These are phyloP conservation scores for Asteroscopus sphinx DNA, from an alignment of 2,888 invertebrate genomes.

Conservation along the genomic window DNA sequence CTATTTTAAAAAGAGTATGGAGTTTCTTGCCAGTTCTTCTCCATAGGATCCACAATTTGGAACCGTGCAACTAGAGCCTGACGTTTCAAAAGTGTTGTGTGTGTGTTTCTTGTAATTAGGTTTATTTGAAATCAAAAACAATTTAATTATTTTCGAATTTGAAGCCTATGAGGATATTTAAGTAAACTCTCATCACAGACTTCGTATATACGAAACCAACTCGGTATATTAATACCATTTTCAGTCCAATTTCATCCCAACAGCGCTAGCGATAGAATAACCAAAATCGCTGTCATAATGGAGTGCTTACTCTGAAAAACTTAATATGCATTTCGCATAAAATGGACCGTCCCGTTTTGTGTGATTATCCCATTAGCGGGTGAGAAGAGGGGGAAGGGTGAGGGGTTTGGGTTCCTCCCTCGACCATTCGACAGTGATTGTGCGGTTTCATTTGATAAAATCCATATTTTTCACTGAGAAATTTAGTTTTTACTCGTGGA, in stretches of 20 bases:
- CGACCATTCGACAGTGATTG: slow-evolving; percentile 20
- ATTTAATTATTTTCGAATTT: too few species aligned
- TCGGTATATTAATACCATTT: too few species aligned
- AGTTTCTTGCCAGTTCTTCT: too few species aligned
- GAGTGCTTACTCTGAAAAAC: slow-evolving; percentile 35
- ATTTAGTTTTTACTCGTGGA: neutral
- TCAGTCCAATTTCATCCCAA: neutral
- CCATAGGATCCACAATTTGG: too few species aligned
- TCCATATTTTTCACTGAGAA: neutral
- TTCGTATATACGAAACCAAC: too few species aligned
- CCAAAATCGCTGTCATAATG: slow-evolving; percentile 17
- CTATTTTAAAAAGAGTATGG: too few species aligned
- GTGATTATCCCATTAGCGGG: slow-evolving; percentile 51
- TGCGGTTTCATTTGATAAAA: slow-evolving; percentile 19
- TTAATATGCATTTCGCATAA: slow-evolving; percentile 47
- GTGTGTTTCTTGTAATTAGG: too few species aligned
- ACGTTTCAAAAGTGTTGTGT: too few species aligned
- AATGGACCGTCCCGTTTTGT: slow-evolving; percentile 35
- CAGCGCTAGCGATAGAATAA: slow-evolving; percentile 4
- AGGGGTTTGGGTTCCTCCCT: neutral
- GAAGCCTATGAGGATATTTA: too few species aligned
- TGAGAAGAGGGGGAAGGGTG: neutral
- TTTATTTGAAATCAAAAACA: too few species aligned
- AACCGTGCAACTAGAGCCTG: too few species aligned
- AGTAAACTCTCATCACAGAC: too few species aligned